A percentile compares a stretch with the other conserved stretches of the same genome.
Evolutionary conservation across 1,140 invertebrate genomes (phyloP).

Genomic region (Chironomus tepperi): DNA sequence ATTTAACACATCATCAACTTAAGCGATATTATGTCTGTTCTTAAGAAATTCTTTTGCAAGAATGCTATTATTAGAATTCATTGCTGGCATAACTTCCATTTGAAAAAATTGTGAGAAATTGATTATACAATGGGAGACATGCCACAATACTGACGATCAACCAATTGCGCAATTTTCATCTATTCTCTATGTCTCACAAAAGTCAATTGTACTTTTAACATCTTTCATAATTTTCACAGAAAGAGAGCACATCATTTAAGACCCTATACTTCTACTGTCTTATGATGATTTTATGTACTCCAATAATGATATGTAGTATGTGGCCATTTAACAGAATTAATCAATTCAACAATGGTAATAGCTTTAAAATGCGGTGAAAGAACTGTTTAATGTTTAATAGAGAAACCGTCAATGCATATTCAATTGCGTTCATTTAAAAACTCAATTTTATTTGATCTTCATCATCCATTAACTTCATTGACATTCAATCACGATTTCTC

Average conservation of each 20-base stretch:
- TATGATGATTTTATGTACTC: neutral
- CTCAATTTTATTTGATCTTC: too few relatives aligned
- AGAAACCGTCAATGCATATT: slow-evolving; percentile 12
- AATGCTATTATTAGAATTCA: neutral
- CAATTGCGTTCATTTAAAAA: neutral
- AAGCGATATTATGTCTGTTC: neutral
- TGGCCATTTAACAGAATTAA: slow-evolving; percentile 7
- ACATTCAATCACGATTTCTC: too few relatives aligned
- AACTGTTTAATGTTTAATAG: neutral
- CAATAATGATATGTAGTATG: neutral
- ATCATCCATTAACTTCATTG: too few relatives aligned
- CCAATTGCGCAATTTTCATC: neutral
- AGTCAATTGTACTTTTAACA: neutral
- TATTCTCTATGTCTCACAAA: neutral
- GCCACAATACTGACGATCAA: neutral
- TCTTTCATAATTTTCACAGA: neutral
- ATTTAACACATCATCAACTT: slow-evolving; percentile 2
- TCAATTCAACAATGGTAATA: slow-evolving; percentile 2
- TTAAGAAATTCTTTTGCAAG: neutral
- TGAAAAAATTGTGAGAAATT: neutral
- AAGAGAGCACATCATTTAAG: neutral
- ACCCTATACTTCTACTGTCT: neutral
- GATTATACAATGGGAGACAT: neutral
- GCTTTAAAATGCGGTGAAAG: neutral
- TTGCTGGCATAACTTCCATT: neutral